Evolutionary conservation across 2,888 invertebrate genomes (phyloP).

Genomic region (Philonicus albiceps): DNA sequence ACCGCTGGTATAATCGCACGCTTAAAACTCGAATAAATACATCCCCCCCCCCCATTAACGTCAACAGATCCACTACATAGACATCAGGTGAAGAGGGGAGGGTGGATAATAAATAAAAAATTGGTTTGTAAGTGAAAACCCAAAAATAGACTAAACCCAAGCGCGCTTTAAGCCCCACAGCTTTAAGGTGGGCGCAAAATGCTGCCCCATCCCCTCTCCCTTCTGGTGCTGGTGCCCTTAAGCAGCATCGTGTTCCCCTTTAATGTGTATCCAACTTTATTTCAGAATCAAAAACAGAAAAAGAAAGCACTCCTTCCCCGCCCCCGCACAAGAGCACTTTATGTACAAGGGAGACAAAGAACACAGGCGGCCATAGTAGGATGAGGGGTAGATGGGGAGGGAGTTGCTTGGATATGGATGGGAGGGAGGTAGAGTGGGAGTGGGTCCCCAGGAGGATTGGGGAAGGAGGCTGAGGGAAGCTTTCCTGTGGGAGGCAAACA

Average conservation of each 20-base stretch:
- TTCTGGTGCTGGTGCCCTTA: constrained; percentile 5
- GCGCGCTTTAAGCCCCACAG: constrained; percentile 41
- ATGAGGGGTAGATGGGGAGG: neutral
- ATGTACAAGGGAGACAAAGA: constrained; percentile 43
- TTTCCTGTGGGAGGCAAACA: constrained; percentile 43
- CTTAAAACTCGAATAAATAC: constrained; percentile 45
- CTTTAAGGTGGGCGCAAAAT: constrained; percentile 43
- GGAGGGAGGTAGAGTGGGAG: neutral
- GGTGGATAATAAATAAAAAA: constrained; percentile 43
- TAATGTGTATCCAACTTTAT: constrained; percentile 49
- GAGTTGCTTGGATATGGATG: too few species aligned
- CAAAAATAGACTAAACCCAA: constrained; percentile 46
- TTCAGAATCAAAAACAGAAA: constrained; percentile 44
- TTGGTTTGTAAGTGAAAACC: constrained; percentile 45
- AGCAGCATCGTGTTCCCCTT: constrained; percentile 43
- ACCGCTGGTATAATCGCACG: constrained; percentile 42
- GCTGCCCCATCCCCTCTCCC: neutral
- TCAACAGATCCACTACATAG: constrained; percentile 33
- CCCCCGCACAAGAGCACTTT: neutral
- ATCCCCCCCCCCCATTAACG: constrained; percentile 37
- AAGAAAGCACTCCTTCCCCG: constrained; percentile 14
- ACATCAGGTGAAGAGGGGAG: neutral
- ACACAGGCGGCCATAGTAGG: neutral
- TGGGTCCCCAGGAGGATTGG: neutral
- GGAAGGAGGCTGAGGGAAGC: neutral